Base-by-base conservation (phyloP, 1,140 invertebrate genomes). In the Tetramorium alpestre region DNA sequence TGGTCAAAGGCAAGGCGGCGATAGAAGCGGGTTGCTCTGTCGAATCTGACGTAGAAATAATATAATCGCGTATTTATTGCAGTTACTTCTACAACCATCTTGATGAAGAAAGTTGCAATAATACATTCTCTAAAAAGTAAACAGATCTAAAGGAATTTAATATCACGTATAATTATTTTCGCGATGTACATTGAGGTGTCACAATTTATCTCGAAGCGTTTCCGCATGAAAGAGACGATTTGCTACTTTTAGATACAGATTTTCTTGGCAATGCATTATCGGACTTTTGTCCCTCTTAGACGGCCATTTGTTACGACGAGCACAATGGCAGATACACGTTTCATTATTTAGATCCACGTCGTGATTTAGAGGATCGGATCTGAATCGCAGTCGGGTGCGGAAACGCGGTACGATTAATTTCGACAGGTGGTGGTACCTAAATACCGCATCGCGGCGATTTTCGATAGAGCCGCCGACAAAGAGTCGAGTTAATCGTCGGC, bases 1-100 rank as follows among this genome's bases (percentile, higher is more conserved):
- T 65, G 73, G 72, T 88, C 89, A 88, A 88, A 88, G 89, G 51
- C 64, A 85, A 81, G 16, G 65, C 47, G 85, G 47, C 51, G 85
- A 62, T 22, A 62, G 56, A 78, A 28, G 44, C 82, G 70, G 13
- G 56, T 25, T 25, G 38, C 67, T 49, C 28, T 22, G 67, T 44
- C 28, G n/a, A 41, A 41, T n/a, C 58, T 56, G 54, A n/a, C 28
- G n/a, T 60, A 10, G 13, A 84, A 73, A 62, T 60, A 44, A 22
- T 60, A 62, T 60, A 44, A 22, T 60, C 56, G 25, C 25, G 25
- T 16, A 18, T 33, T 51, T 7, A 73, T 44, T 56, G n/a, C 33
- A 38, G 28, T 49, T 16, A 22, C 18, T 72, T 3, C 22, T 25
- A 44, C 18, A 54, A 33, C 1, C 4, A 47, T 69, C 18, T 10